Conservation (phyloP, 2,113 vertebrate genomes). For the Clarias gariepinus region DNA sequence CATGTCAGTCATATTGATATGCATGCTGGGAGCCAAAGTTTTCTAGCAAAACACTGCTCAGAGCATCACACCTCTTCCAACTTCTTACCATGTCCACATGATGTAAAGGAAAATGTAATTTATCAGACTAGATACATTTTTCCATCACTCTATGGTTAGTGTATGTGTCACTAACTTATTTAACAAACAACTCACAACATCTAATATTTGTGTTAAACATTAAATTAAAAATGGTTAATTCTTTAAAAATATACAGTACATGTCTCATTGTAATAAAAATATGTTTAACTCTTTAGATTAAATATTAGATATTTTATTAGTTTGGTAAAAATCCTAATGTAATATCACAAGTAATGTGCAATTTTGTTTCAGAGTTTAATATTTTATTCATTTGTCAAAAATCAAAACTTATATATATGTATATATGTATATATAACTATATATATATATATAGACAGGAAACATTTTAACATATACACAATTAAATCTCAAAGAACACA, state of each 20-base stretch:
- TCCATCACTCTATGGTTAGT: no score
- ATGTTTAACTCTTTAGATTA: neutral
- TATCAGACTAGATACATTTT: no score
- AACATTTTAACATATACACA: slow-evolving; percentile 12
- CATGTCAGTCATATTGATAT: no score
- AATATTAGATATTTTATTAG: neutral
- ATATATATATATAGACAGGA: no score
- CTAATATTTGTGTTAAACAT: neutral
- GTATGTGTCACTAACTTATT: neutral
- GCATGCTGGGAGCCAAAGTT: no score
- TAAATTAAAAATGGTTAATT: neutral
- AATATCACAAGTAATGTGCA: neutral
- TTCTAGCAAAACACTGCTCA: no score
- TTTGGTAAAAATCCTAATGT: neutral
- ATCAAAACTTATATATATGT: slow-evolving; percentile 16
- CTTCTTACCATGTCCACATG: no score
- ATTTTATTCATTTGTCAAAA: neutral
- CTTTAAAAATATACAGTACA: neutral
- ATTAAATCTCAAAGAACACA: neutral
- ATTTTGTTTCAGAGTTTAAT: neutral
- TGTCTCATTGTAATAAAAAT: neutral
- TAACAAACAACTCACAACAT: neutral
- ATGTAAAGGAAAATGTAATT: no score
- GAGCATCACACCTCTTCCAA: no score
- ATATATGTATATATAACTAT: no score